Percentiles rank a stretch among this genome's conserved stretches.
phyloP scores from a whole-genome alignment of 2,888 invertebrate genomes.

The Phortica magna region DNA sequence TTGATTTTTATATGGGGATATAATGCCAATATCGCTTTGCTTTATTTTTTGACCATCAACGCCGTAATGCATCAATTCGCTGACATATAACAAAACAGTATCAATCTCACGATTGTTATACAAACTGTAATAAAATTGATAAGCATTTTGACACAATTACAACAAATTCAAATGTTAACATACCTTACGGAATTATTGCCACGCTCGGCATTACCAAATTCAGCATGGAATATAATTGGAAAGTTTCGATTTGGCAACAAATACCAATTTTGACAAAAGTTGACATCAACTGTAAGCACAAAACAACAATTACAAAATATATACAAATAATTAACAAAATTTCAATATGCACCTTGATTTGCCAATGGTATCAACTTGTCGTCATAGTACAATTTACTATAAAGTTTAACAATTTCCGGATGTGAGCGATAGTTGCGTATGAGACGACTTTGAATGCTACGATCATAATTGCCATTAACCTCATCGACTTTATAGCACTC shows the following conservation, averaged over 20 bases:
- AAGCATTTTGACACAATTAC: background rate
- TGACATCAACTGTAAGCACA: conserved; percentile 56
- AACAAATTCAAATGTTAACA: conserved; percentile 4
- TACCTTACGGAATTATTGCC: conserved; percentile 60
- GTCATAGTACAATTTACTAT: conserved; percentile 86
- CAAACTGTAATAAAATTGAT: conserved; percentile 75
- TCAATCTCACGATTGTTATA: conserved; percentile 82
- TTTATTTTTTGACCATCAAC: conserved; percentile 78
- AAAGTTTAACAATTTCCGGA: conserved; percentile 82
- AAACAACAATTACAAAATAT: background rate
- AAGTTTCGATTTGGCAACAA: conserved; percentile 78
- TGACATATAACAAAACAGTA: conserved; percentile 81
- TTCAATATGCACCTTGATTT: conserved; percentile 45
- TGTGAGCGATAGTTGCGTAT: conserved; percentile 87
- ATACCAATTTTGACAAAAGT: conserved; percentile 72
- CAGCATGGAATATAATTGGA: conserved; percentile 82
- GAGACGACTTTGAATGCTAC: conserved; percentile 85
- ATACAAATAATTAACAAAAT: background rate
- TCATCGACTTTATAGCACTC: conserved; percentile 74
- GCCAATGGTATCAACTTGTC: conserved; percentile 80
- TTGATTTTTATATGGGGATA: conserved; percentile 81
- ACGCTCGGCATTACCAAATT: conserved; percentile 79
- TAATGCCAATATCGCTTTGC: conserved; percentile 80
- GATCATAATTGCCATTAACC: conserved; percentile 77
- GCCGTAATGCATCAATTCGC: conserved; percentile 78